A percentile compares a stretch with the other conserved stretches of the same genome.
phyloP scores from a whole-genome alignment of 2,113 vertebrate species.

The Vulpes lagopus region DNA sequence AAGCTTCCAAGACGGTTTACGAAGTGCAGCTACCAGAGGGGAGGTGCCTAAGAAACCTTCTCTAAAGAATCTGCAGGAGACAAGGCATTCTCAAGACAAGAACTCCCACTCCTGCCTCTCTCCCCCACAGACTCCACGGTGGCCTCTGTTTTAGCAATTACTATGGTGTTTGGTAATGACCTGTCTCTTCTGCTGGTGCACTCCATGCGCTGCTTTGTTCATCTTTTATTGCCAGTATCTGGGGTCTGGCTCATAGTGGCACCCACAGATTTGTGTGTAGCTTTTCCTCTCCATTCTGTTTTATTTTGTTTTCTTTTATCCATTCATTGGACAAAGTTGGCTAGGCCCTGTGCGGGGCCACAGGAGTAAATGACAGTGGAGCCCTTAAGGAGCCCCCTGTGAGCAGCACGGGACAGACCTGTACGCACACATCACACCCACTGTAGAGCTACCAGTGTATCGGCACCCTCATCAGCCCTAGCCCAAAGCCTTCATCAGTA shows the following conservation, averaged over 20 bases:
- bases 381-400: too few relatives aligned
- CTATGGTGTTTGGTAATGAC: neutral
- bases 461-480: neutral
- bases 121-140: neutral
- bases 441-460: fast-evolving
- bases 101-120: neutral
- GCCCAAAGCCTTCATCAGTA: neutral
- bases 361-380: neutral
- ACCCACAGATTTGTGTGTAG: neutral
- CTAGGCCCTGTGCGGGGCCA: neutral
- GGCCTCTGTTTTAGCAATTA: neutral
- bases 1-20: neutral
- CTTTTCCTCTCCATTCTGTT: slow-evolving; percentile 28
- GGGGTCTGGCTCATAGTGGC: neutral
- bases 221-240: neutral
- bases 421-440: fast-evolving
- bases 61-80: slow-evolving; percentile 35
- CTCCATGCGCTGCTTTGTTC: neutral
- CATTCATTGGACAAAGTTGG: neutral
- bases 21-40: neutral
- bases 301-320: neutral
- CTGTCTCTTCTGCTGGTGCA: neutral
- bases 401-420: neutral
- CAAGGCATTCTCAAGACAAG: neutral
- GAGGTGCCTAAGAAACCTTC: neutral